Conservation (phyloP, 2,797 vertebrate species). For the Anniella stebbinsi region DNA sequence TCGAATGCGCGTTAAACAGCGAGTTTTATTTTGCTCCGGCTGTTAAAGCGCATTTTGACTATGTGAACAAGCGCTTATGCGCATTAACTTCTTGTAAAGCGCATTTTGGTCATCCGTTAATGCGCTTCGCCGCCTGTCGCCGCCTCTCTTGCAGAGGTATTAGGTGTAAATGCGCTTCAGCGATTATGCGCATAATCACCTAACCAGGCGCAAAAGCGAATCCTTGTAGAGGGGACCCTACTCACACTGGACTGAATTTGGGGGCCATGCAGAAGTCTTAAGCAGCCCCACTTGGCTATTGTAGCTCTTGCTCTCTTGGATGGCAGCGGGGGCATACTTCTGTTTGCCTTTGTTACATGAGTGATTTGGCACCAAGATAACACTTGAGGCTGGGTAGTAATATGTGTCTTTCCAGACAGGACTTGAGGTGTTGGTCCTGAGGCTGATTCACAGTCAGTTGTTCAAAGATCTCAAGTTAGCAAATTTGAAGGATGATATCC, state of each 20-base stretch:
- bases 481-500: neutral
- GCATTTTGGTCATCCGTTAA: too few relatives aligned
- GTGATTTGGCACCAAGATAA: neutral
- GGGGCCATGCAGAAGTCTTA: neutral
- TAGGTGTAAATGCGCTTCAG: too few relatives aligned
- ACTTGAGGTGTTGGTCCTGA: neutral
- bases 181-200: too few relatives aligned
- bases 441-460: neutral
- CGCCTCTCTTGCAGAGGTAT: too few relatives aligned
- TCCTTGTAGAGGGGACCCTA: too few relatives aligned
- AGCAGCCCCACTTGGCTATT: neutral
- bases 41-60: too few relatives aligned
- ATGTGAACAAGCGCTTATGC: too few relatives aligned
- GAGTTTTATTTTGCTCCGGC: too few relatives aligned
- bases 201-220: too few relatives aligned
- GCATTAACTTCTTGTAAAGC: too few relatives aligned
- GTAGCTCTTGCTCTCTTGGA: neutral
- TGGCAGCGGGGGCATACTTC: neutral
- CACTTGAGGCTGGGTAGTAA: neutral
- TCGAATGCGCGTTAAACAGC: too few relatives aligned
- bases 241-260: neutral
- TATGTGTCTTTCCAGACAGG: neutral
- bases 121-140: too few relatives aligned
- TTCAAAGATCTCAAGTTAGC: neutral
- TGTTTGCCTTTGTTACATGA: neutral